Conservation (phyloP, 2,888 invertebrate genomes). For the Hirtodrosophila duncani region DNA sequence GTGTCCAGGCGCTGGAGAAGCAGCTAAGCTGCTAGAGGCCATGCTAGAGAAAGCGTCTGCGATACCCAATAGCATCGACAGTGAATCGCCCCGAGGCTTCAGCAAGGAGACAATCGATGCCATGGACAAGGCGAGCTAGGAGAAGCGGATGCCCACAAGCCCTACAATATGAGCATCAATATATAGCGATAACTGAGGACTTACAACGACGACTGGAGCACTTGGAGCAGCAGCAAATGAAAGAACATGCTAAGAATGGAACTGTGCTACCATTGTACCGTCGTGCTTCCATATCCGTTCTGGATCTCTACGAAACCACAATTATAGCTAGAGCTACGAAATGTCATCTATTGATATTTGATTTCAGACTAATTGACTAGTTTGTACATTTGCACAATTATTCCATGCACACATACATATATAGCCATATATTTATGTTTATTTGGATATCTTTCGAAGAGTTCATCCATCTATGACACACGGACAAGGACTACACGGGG, state of each 20-base stretch:
- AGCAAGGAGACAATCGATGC: slow-evolving; percentile 52
- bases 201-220: slow-evolving; percentile 63
- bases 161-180: slow-evolving; percentile 75
- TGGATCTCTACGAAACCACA: too few relatives aligned
- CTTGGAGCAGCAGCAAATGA: slow-evolving; percentile 61
- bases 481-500: too few relatives aligned
- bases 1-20: slow-evolving; percentile 72
- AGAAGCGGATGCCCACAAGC: slow-evolving; percentile 59
- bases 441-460: too few relatives aligned
- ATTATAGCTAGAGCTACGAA: too few relatives aligned
- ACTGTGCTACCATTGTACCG: not conserved
- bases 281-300: too few relatives aligned
- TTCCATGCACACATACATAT: too few relatives aligned
- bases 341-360: too few relatives aligned
- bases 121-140: slow-evolving; percentile 68
- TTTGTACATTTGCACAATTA: too few relatives aligned
- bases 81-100: slow-evolving; percentile 26
- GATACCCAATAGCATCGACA: slow-evolving; percentile 18
- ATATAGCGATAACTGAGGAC: slow-evolving; percentile 59
- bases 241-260: slow-evolving; percentile 40
- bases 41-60: slow-evolving; percentile 40
- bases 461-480: too few relatives aligned
- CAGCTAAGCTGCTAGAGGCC: slow-evolving; percentile 67
- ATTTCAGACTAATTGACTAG: too few relatives aligned
- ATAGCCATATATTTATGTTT: too few relatives aligned